These are phyloP conservation scores for Didymodactylos carnosus DNA, from an alignment of 2,888 invertebrate species.

Conservation along the genomic window DNA sequence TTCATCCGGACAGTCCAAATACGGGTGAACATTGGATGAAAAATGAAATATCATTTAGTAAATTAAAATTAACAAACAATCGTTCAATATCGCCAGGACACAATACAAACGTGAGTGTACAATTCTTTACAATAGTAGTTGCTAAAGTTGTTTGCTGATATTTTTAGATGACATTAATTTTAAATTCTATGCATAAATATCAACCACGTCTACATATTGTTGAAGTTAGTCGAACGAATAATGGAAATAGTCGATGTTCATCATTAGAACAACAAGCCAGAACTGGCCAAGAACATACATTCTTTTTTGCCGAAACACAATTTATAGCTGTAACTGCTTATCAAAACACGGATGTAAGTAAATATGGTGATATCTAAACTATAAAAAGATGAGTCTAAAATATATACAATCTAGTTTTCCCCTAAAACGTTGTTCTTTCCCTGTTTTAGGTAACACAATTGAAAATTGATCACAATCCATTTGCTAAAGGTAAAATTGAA, in stretches of 20 bases:
- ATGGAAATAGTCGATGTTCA: too few relatives aligned
- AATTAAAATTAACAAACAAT: conserved; percentile 16
- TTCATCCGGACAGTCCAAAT: conserved; percentile 17
- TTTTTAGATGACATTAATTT: conserved; percentile 19
- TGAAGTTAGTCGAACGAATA: conserved; percentile 21
- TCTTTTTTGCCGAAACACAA: conserved; percentile 30
- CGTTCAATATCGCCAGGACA: not conserved
- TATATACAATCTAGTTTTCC: too few relatives aligned
- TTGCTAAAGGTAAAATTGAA: too few relatives aligned
- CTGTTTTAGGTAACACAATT: too few relatives aligned
- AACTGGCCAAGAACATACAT: conserved; percentile 22
- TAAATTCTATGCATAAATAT: conserved; percentile 34
- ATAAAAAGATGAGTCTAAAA: too few relatives aligned
- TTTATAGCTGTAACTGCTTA: conserved; percentile 33
- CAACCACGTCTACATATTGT: conserved; percentile 28
- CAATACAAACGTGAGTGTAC: not conserved
- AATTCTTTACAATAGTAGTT: not conserved
- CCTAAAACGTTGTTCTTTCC: too few relatives aligned
- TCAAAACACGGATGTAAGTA: conserved; percentile 31
- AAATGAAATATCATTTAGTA: conserved; percentile 14
- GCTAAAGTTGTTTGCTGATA: not conserved
- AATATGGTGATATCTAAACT: too few relatives aligned
- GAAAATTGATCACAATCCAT: too few relatives aligned
- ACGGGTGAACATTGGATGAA: conserved; percentile 16
- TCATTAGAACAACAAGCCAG: too few relatives aligned